Evolutionary conservation across 1,140 invertebrate genomes (phyloP).

Genomic region (Drosophila auraria): DNA sequence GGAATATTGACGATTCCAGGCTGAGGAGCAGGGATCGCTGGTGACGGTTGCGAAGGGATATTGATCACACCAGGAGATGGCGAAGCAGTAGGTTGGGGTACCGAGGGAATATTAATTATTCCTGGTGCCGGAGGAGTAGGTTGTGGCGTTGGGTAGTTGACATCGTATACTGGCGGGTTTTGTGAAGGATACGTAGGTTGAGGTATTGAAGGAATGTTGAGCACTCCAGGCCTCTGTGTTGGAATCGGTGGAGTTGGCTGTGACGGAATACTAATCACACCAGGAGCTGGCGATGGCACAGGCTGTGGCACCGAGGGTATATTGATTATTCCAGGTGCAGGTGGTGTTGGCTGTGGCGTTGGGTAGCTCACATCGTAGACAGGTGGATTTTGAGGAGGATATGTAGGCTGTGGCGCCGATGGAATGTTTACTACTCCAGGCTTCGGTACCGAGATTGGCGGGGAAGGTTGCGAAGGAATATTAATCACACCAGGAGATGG

Average conservation of each 20-base stretch:
- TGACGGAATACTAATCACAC: conserved; percentile 47
- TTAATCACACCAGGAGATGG: conserved; percentile 46
- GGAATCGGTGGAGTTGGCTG: not conserved
- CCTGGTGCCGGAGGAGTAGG: conserved; percentile 17
- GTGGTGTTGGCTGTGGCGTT: not conserved
- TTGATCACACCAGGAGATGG: conserved; percentile 39
- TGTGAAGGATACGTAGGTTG: conserved; percentile 17
- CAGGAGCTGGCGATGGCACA: conserved; percentile 16
- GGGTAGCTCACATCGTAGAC: conserved; percentile 62
- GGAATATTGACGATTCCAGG: conserved; percentile 35
- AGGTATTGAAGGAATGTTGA: conserved; percentile 26
- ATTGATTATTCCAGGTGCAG: conserved; percentile 28
- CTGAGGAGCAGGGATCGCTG: conserved; percentile 11
- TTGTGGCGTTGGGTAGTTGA: conserved; percentile 56
- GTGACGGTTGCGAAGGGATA: conserved; percentile 24
- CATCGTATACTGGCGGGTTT: conserved; percentile 16
- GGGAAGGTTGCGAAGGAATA: conserved; percentile 31
- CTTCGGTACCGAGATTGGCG: conserved; percentile 1
- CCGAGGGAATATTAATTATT: conserved; percentile 36
- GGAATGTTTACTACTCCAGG: conserved; percentile 38
- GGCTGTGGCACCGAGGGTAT: conserved; percentile 32
- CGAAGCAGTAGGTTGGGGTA: conserved; percentile 16
- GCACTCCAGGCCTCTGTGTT: conserved; percentile 23
- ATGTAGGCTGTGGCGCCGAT: conserved; percentile 18
- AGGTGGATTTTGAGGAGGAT: conserved; percentile 10